Percentiles rank a stretch among this genome's conserved stretches.
phyloP scores from a whole-genome alignment of 2,113 vertebrate species.

The Thomomys bottae region DNA sequence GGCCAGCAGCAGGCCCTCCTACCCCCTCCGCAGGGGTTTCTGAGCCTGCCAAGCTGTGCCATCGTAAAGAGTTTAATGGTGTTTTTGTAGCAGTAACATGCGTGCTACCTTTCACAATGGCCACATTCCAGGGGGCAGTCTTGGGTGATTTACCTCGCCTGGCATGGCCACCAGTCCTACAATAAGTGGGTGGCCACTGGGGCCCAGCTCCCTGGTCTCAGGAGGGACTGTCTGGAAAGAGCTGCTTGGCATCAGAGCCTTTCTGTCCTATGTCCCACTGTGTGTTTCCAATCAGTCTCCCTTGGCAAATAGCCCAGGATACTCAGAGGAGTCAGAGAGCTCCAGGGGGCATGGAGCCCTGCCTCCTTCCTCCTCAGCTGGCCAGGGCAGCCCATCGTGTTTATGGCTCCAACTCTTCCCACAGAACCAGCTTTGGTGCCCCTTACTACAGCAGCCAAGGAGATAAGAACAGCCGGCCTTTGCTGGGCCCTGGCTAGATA shows the following conservation, averaged over 20 bases:
- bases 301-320: not conserved
- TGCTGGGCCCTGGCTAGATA: not conserved
- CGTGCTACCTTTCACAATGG: slow-evolving; percentile 66
- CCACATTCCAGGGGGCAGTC: slow-evolving; percentile 72
- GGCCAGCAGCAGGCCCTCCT: not conserved
- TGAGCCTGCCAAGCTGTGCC: slow-evolving; percentile 46
- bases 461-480: not conserved
- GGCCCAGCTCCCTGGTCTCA: not conserved
- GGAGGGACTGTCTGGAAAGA: slow-evolving; percentile 32
- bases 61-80: slow-evolving; percentile 74
- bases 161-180: not conserved
- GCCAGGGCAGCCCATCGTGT: not conserved
- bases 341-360: accelerated
- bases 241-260: not conserved
- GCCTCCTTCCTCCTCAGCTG: accelerated
- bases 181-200: slow-evolving; percentile 72
- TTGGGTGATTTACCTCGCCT: slow-evolving; percentile 68
- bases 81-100: slow-evolving; percentile 75
- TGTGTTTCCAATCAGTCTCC: slow-evolving; percentile 37
- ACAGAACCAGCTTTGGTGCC: not conserved
- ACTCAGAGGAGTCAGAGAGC: not conserved
- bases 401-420: not conserved
- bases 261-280: not conserved
- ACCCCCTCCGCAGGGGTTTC: slow-evolving; percentile 38
- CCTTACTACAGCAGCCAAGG: not conserved